Base-by-base conservation (phyloP, 2,888 invertebrate species). In the Luffia ferchaultella region DNA sequence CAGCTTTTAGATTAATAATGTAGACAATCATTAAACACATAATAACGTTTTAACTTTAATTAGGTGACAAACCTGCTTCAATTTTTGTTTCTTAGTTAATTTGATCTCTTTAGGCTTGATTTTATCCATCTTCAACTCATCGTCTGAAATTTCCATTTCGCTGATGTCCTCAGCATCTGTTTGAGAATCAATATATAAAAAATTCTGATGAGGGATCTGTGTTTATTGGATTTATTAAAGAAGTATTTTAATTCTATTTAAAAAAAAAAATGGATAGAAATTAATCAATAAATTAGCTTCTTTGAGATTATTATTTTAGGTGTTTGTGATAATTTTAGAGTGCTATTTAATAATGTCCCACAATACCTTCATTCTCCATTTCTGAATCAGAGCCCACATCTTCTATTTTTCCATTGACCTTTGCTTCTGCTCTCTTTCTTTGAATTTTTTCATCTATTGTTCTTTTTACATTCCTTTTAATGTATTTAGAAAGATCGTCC, bases 391-490 rank as follows among this genome's bases (percentile, higher is more conserved):
- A 84, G 46, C 85, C 85, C 1, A 83, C 77, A 46, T 79, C 77
- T n/a, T 74, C 69, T 20, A 73, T 64, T 45, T 76, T 74, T 1
- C 76, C 77, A 12, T 74, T 73, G 12, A 83, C 73, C 50, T 80
- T 79, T 1, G 76, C 82, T 50, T 76, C 72, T 7, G 77, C 80
- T 56, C 87, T 68, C 49, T 85, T 64, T 50, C 79, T 75, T 53
- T 77, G 82, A 58, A 96, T 95, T 79, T 93, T 94, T 56, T 96
- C 95, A 70, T 96, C 95, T 1, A 93, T 86, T 61, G 93, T 93
- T 16, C 89, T 88, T 60, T 92, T 90, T 0, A 90, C 91, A 76
- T 93, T 93, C 40, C 93, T 86, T 63, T 91, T 90, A 0, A 93
- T 87, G 70, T 93, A 93, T 62, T 92, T 93, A 62, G 88, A 88